These are phyloP conservation scores for Lithophane leautieri DNA, from an alignment of 2,888 invertebrate genomes.

Conservation along the genomic window DNA sequence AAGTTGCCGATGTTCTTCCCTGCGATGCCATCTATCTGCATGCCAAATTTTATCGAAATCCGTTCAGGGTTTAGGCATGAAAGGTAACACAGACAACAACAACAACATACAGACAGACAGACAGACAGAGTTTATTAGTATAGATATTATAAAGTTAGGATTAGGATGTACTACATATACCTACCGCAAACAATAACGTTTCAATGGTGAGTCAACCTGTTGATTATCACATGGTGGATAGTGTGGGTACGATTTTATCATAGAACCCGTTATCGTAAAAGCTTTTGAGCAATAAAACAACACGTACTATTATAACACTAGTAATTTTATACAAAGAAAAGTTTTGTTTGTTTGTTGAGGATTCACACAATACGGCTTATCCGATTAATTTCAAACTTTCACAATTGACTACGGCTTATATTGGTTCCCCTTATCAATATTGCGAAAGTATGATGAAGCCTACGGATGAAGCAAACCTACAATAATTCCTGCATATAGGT, in stretches of 20 bases:
- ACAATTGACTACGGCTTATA: constrained; percentile 31
- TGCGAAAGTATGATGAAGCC: constrained; percentile 21
- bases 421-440: constrained; percentile 21
- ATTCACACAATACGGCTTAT: constrained; percentile 40
- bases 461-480: constrained; percentile 4
- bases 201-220: background rate
- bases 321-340: constrained; percentile 34
- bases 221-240: constrained; percentile 3
- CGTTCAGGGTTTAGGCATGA: too few species aligned
- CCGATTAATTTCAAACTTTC: constrained; percentile 52
- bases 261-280: constrained; percentile 12
- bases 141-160: too few species aligned
- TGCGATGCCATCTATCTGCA: too few species aligned
- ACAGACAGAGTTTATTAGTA: too few species aligned
- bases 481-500: background rate
- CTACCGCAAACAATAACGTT: background rate
- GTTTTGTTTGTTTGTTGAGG: constrained; percentile 47
- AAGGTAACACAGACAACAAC: too few species aligned
- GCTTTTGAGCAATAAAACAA: constrained; percentile 22
- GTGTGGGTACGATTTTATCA: background rate
- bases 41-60: too few species aligned
- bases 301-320: background rate
- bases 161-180: constrained; percentile 2
- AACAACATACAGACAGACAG: too few species aligned
- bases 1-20: too few species aligned